phyloP scores from a whole-genome alignment of 1,140 invertebrate genomes.

The Cyrtorhinus lividipennis region DNA sequence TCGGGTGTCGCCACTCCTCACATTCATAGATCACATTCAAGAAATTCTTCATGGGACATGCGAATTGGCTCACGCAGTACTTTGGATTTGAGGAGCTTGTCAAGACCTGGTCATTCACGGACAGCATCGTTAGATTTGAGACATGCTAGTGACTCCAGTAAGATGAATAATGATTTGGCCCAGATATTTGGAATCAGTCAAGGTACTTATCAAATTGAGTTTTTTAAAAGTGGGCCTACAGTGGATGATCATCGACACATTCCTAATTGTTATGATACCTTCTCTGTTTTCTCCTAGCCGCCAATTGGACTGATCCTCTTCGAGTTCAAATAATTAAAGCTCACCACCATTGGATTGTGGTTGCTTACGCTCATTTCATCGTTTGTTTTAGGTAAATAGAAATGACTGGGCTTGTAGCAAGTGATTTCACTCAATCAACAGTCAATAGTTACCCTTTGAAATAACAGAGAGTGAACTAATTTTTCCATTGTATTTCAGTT shows the following conservation, averaged over 20 bases:
- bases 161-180: constrained; percentile 52
- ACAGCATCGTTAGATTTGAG: constrained; percentile 68
- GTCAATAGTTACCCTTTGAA: no score
- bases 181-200: constrained; percentile 45
- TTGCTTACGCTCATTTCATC: constrained; percentile 90
- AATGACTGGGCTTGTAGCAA: no score
- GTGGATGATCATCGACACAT: no score
- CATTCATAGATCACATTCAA: constrained; percentile 37
- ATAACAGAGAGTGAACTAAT: no score
- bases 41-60: constrained; percentile 66
- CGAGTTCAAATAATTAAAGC: constrained; percentile 88
- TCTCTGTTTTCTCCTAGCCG: constrained; percentile 31
- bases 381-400: constrained; percentile 85
- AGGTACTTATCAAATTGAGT: constrained; percentile 31
- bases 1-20: constrained; percentile 13
- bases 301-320: constrained; percentile 65
- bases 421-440: no score
- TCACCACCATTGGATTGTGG: constrained; percentile 95
- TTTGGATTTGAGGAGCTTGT: constrained; percentile 29
- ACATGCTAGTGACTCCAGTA: constrained; percentile 63
- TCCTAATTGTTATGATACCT: neutral
- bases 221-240: neutral
- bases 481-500: constrained; percentile 35
- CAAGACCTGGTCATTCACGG: constrained; percentile 50
- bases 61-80: constrained; percentile 36